Evolutionary conservation across 2,888 invertebrate species (phyloP).

Genomic region (Yponomeuta plumbellus): DNA sequence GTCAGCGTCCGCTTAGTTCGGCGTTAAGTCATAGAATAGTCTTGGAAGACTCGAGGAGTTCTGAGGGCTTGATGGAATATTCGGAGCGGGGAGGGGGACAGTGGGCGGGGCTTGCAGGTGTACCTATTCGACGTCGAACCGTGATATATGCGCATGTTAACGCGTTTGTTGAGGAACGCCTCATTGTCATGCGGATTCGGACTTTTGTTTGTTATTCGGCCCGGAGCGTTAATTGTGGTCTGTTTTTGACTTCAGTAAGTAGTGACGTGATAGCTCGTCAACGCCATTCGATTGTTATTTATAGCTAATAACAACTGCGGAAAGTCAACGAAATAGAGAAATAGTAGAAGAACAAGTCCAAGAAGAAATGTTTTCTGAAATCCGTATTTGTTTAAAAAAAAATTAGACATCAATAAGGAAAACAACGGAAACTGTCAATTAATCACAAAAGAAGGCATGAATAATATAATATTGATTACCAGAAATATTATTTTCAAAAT

Average conservation of each 20-base stretch:
- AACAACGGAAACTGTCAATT: too few relatives aligned
- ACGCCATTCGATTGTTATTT: too few relatives aligned
- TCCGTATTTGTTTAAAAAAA: too few relatives aligned
- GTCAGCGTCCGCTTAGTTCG: constrained; percentile 41
- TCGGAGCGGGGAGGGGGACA: constrained; percentile 28
- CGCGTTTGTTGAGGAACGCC: constrained; percentile 58
- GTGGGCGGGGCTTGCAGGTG: constrained; percentile 67
- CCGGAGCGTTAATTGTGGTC: not conserved
- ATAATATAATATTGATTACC: too few relatives aligned
- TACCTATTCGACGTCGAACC: constrained; percentile 47
- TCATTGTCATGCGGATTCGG: constrained; percentile 55
- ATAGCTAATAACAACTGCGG: too few relatives aligned
- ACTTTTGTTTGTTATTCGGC: constrained; percentile 8
- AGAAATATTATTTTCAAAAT: too few relatives aligned
- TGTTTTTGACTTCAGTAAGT: not conserved
- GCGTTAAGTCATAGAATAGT: constrained; percentile 60
- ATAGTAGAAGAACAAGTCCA: too few relatives aligned
- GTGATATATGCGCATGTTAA: constrained; percentile 72
- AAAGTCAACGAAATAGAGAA: too few relatives aligned
- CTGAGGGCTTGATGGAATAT: constrained; percentile 9
- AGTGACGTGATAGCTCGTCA: not conserved
- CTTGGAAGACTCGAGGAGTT: not conserved
- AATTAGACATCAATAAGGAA: too few relatives aligned
- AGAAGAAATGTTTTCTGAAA: too few relatives aligned
- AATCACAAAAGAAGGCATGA: too few relatives aligned